Evolutionary conservation across 1,140 invertebrate species (phyloP).

Genomic region (Telenomus remus): DNA sequence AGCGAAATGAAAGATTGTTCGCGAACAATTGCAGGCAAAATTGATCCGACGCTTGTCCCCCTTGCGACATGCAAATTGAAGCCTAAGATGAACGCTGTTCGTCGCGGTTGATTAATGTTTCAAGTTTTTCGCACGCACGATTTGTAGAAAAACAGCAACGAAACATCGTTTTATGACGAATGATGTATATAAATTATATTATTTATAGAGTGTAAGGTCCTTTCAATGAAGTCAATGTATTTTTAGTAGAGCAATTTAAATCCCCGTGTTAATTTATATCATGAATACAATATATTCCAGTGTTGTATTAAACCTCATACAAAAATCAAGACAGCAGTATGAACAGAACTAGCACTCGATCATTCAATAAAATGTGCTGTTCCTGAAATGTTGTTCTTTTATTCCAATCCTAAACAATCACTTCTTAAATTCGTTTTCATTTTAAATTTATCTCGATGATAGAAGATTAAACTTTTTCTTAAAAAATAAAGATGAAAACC

Average conservation of each 20-base stretch:
- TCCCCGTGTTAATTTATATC: conserved; percentile 69
- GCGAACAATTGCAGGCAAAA: conserved; percentile 11
- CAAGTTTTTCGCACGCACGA: conserved; percentile 32
- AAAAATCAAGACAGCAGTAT: conserved; percentile 58
- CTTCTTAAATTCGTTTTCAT: no score
- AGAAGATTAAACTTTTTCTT: no score
- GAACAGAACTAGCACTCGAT: conserved; percentile 70
- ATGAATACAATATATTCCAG: conserved; percentile 67
- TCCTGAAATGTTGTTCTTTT: conserved; percentile 47
- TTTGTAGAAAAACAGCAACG: conserved; percentile 37
- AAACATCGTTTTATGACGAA: conserved; percentile 54
- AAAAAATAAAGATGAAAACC: no score
- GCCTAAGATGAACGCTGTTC: conserved; percentile 40
- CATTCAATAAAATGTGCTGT: conserved; percentile 72
- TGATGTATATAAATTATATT: conserved; percentile 65
- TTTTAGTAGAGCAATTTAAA: conserved; percentile 70
- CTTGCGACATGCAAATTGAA: conserved; percentile 28
- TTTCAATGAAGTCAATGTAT: conserved; percentile 73
- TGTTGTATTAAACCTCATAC: conserved; percentile 60
- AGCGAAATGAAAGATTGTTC: no score
- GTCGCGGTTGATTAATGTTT: conserved; percentile 28
- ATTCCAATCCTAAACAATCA: conserved; percentile 3
- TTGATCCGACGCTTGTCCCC: conserved; percentile 17
- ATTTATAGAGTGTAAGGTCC: conserved; percentile 67
- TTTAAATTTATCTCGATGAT: no score